A percentile compares a stretch with the other conserved stretches of the same genome.
Evolutionary conservation across 2,888 invertebrate genomes (phyloP).

Genomic region (Zygogramma bicolorata): DNA sequence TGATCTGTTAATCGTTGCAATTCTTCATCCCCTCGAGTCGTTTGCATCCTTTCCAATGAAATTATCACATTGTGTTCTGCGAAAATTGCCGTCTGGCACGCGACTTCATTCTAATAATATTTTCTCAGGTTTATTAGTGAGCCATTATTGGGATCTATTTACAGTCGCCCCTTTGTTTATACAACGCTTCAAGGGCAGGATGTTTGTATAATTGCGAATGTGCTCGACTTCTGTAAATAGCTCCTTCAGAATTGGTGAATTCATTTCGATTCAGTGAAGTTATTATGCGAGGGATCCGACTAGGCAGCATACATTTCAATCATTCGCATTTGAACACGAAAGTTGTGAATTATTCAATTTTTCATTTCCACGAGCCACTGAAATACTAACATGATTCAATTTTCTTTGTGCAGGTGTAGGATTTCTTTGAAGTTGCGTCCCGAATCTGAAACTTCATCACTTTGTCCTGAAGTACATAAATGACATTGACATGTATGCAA

Average conservation of each 20-base stretch:
- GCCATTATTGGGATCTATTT: background rate
- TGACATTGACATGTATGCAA: no score
- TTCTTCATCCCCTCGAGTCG: background rate
- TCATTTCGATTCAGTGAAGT: no score
- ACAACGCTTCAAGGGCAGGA: background rate
- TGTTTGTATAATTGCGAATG: background rate
- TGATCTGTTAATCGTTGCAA: background rate
- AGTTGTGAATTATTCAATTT: no score
- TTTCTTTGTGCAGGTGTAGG: no score
- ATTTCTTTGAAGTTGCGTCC: no score
- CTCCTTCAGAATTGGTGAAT: background rate
- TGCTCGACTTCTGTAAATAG: background rate
- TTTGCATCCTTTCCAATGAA: background rate
- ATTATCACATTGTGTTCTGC: background rate
- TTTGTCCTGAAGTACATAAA: no score
- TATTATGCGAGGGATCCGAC: no score
- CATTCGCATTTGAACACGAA: no score
- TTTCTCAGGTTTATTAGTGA: background rate
- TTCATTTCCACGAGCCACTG: no score
- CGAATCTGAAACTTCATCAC: no score
- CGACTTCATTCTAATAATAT: constrained; percentile 1
- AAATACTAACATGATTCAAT: no score
- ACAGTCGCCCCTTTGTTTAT: constrained; percentile 1
- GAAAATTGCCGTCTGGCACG: background rate
- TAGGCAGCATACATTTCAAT: no score